phyloP scores from a whole-genome alignment of 2,113 vertebrate genomes.

The Caretta caretta region DNA sequence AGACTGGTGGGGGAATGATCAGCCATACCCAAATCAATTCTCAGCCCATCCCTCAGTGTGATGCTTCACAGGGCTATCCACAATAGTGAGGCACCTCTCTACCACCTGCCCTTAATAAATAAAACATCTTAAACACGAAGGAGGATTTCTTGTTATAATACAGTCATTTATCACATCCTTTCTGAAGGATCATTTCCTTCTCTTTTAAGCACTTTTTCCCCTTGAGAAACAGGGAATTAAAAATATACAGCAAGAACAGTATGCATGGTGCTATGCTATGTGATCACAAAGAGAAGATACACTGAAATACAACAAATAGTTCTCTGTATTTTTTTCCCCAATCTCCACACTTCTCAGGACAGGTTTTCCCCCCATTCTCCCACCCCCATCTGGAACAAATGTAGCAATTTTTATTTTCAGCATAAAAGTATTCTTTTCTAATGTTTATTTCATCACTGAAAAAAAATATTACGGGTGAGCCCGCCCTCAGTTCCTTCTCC shows the following conservation, averaged over 20 bases:
- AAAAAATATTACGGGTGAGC: neutral
- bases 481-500: no score
- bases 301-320: neutral
- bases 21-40: neutral
- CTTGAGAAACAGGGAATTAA: neutral
- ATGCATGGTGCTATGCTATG: neutral
- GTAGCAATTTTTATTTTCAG: neutral
- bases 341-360: no score
- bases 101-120: neutral
- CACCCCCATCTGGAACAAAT: neutral
- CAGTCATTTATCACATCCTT: neutral
- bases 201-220: neutral
- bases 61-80: neutral
- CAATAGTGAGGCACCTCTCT: rapidly evolving
- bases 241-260: neutral
- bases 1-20: neutral
- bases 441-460: neutral
- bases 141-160: neutral
- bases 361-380: neutral
- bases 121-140: neutral
- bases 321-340: neutral
- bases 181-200: neutral
- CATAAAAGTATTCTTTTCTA: neutral
- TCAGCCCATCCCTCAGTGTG: neutral
- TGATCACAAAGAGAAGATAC: neutral